Base-by-base conservation (phyloP, 1,140 invertebrate genomes). In the Stegodyphus dumicola region DNA sequence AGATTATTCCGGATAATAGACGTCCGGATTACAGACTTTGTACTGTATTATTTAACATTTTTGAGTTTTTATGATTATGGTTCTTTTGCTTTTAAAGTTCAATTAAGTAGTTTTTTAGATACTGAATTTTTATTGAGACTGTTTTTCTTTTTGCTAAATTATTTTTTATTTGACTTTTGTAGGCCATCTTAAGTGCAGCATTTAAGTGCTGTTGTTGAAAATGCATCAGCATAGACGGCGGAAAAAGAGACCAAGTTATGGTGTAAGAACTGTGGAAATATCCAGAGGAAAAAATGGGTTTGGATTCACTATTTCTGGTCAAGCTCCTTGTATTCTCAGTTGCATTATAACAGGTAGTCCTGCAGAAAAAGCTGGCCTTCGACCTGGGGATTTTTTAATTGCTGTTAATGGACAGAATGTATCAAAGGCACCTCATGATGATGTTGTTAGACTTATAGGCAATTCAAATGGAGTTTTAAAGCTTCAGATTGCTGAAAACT, bases 271-370 rank as follows among this genome's bases (percentile, higher is more conserved):
- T 5, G 95, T 98, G 18, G 95, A 98, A 89, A 93, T 98, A 9
- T 92, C 93, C 0, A 92, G 96, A 79, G 96, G 96, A 3, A 92
- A 93, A 83, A 95, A 95, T 88, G 96, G 96, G 9, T 97, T 96
- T 90, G 96, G 96, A 7, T 97, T 97, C 89, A 97, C 96, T 13
- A 96, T 97, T 87, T 97, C 96, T n/a, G 96, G 96, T 0, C 96
- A 98, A 89, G 95, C 96, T 88, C 96, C 96, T 0, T 97, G 96
- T 90, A 94, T 97, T 87, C 91, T 98, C 11, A 96, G 95, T 88
- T 96, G 95, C 90, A 97, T 97, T 88, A 95, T 96, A 2, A 91
- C 93, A 85, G 94, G 94, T 86, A 96, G 95, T 88, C 95, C 96
- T 5, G 96, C 96, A 1, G 95, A 96, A 87, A 91, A 92, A 81